phyloP scores from a whole-genome alignment of 1,140 invertebrate genomes.

The Meloidogyne exigua region DNA sequence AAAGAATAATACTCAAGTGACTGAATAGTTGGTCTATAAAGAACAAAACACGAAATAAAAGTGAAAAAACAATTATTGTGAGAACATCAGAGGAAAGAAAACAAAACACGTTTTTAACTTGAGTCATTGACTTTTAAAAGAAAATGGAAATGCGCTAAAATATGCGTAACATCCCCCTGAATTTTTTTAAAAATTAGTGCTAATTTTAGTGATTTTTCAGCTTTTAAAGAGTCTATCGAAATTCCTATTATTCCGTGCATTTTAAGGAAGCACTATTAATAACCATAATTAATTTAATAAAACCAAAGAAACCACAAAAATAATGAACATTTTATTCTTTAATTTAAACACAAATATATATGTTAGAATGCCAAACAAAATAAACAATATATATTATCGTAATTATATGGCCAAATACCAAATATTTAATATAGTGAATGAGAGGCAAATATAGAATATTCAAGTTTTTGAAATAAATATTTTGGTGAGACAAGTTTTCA shows the following conservation, averaged over 20 bases:
- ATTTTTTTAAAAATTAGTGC: no score
- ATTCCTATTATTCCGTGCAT: no score
- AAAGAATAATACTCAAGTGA: no score
- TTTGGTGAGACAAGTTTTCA: background rate
- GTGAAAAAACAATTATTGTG: background rate
- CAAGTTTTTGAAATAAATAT: conserved; percentile 2
- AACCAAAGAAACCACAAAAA: background rate
- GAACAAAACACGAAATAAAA: conserved; percentile 2
- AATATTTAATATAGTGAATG: background rate
- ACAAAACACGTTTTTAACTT: background rate
- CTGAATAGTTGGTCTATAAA: background rate
- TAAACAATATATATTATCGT: background rate
- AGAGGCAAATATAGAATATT: background rate
- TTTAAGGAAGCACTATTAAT: no score
- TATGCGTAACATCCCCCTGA: background rate
- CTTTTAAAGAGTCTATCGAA: no score
- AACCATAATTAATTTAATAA: no score
- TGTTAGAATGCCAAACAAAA: background rate
- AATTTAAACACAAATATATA: background rate
- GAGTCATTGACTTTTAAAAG: background rate
- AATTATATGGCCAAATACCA: background rate
- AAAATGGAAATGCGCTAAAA: background rate
- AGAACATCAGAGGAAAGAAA: background rate
- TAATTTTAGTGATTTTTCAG: no score
- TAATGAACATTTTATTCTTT: background rate